phyloP scores from a whole-genome alignment of 2,113 vertebrate genomes.

The Rhabdomys dilectus region DNA sequence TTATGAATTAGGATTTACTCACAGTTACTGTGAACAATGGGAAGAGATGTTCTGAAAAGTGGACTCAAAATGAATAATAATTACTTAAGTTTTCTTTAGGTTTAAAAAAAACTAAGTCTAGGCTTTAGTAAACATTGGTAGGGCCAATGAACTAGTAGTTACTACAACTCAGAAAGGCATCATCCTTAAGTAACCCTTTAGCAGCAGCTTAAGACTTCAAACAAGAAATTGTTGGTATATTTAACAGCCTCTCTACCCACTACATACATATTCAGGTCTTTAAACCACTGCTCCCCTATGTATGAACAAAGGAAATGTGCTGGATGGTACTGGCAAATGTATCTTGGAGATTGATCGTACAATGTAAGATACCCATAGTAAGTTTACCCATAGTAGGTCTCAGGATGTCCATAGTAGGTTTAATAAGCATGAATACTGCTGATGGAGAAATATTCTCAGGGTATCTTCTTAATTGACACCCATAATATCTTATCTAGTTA shows the following conservation, averaged over 20 bases:
- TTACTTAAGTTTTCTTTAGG: not conserved
- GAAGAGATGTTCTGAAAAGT: not conserved
- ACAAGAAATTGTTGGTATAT: not conserved
- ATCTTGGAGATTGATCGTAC: not conserved
- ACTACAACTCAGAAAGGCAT: not conserved
- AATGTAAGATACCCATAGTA: not conserved
- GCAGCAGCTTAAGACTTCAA: not conserved
- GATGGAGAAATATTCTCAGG: not conserved
- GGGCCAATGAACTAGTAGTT: not conserved
- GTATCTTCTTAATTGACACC: not conserved
- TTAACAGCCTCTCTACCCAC: not conserved
- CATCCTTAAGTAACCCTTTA: not conserved
- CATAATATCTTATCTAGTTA: not conserved
- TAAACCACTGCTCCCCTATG: not conserved
- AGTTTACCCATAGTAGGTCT: not conserved
- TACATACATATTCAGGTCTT: not conserved
- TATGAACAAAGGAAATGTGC: not conserved
- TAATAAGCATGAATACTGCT: not conserved
- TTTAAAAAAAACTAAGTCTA: conserved; percentile 36
- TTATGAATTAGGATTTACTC: conserved; percentile 40
- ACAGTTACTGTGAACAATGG: not conserved
- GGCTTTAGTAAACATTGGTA: conserved; percentile 1
- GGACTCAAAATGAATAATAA: not conserved
- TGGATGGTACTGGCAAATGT: not conserved
- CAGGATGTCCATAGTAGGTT: not conserved